Evolutionary conservation across 1,140 invertebrate genomes (phyloP).

Genomic region (Drosophila orosa): DNA sequence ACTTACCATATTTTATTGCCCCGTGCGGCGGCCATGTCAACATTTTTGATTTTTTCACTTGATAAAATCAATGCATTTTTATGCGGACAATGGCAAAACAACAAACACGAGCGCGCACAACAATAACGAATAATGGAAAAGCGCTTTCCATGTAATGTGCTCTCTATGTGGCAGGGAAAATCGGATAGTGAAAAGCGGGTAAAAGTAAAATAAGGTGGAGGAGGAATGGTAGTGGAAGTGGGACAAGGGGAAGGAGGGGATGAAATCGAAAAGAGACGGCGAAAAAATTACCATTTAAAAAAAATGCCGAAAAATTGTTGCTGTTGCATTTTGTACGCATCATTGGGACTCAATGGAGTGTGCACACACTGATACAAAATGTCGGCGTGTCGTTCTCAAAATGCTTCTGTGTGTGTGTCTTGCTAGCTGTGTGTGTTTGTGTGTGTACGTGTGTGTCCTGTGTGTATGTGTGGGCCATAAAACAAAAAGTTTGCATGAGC

Average conservation of each 20-base stretch:
- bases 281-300: slow-evolving; percentile 78
- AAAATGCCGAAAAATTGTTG: slow-evolving; percentile 76
- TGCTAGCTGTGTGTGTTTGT: slow-evolving; percentile 1
- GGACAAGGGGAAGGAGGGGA: not conserved
- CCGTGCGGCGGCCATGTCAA: slow-evolving; percentile 59
- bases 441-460: slow-evolving; percentile 8
- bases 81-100: slow-evolving; percentile 59
- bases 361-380: slow-evolving; percentile 82
- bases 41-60: slow-evolving; percentile 79
- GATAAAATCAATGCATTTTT: slow-evolving; percentile 75
- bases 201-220: not conserved
- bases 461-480: slow-evolving; percentile 35
- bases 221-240: too few relatives aligned
- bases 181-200: slow-evolving; percentile 8
- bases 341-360: slow-evolving; percentile 82
- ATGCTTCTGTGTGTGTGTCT: slow-evolving; percentile 19
- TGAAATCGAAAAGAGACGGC: slow-evolving; percentile 23
- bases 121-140: slow-evolving; percentile 29
- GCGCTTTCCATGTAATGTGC: slow-evolving; percentile 64
- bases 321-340: slow-evolving; percentile 82
- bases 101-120: slow-evolving; percentile 26
- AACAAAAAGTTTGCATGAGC: slow-evolving; percentile 71
- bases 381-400: slow-evolving; percentile 51
- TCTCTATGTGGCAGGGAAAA: slow-evolving; percentile 38
- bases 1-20: slow-evolving; percentile 57